Percentiles rank a stretch among this genome's conserved stretches.
Conservation (phyloP, 1,140 invertebrate genomes). For the Aphidius ervi region DNA sequence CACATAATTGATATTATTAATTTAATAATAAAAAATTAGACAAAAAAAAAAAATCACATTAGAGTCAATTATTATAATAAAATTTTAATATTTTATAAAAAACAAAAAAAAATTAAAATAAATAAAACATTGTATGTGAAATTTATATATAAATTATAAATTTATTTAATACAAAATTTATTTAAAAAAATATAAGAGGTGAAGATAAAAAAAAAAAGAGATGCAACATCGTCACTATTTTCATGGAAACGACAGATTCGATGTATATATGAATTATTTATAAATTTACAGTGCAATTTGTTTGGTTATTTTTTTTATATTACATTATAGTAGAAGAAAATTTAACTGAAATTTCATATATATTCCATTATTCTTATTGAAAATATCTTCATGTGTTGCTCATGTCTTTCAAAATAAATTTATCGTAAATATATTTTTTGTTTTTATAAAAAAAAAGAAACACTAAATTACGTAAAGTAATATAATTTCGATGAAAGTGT, state of each 20-base stretch:
- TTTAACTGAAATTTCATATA: slow-evolving; percentile 1
- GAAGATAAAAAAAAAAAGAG: background rate
- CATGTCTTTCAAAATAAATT: slow-evolving; percentile 8
- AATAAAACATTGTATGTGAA: background rate
- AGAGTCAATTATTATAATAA: background rate
- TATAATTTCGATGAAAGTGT: too few relatives aligned
- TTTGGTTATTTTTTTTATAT: slow-evolving; percentile 17
- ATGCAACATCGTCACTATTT: slow-evolving; percentile 14
- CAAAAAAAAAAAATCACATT: background rate
- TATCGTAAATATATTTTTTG: slow-evolving; percentile 1
- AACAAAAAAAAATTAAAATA: background rate
- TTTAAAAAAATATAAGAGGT: background rate
- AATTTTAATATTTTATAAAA: background rate
- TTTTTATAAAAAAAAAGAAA: slow-evolving; percentile 2
- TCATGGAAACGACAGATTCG: slow-evolving; percentile 35
- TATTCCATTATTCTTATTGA: slow-evolving; percentile 15
- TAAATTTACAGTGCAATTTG: slow-evolving; percentile 21
- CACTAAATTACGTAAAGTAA: too few relatives aligned
- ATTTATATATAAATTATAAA: background rate
- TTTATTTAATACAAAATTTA: background rate
- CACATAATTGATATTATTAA: background rate
- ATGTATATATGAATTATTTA: slow-evolving; percentile 35
- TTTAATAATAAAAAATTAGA: too few relatives aligned
- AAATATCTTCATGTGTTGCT: slow-evolving; percentile 3
- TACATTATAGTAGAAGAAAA: too few relatives aligned